Base-by-base conservation (phyloP, 1,140 invertebrate species). In the Brachionus rotundiformis region DNA sequence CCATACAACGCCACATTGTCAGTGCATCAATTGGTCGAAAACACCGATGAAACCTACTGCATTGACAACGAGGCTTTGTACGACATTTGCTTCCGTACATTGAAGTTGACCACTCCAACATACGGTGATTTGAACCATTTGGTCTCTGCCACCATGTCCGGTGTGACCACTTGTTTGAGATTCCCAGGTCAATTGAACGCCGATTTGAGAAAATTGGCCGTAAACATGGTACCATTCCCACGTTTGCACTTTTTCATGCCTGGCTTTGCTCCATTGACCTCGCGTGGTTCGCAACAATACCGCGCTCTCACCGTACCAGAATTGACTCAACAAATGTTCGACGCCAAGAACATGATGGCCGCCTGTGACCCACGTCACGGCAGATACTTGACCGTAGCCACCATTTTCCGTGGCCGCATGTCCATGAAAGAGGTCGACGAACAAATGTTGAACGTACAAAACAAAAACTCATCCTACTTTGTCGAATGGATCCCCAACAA, bases 401-500 rank as follows among this genome's bases (percentile, higher is more conserved):
- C 94, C 49, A 93, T 97, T 83, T 97, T 96, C 91, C 91, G 94
- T 71, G 95, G 89, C 13, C 85, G 88, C 19, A 90, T 90, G 89
- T 89, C 88, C 29, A 90, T 89, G 88, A 89, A 89, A 82, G 86
- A 87, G 80, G 86, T 86, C 36, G 86, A 87, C 65, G 86, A 87
- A 83, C 86, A 87, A 83, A 86, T 87, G 85, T 82, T 87, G 79
- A 86, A 86, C 76, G 85, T 87, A 13, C 85, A 86, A 84, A 87
- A 87, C 83, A 87, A 87, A 84, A 87, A 87, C 83, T 86, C 85
- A 87, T 92, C 92, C 84, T 95, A 95, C 89, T 95, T 95, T 85
- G 94, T 95, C 39, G 94, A 95, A 89, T 95, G 94, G 94, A 95
- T 95, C 85, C 94, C 94, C 4, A 94, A 95, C 89, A 95, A 95